These are phyloP conservation scores for Nemotelus nigrinus DNA, from an alignment of 2,888 invertebrate species.

Conservation along the genomic window DNA sequence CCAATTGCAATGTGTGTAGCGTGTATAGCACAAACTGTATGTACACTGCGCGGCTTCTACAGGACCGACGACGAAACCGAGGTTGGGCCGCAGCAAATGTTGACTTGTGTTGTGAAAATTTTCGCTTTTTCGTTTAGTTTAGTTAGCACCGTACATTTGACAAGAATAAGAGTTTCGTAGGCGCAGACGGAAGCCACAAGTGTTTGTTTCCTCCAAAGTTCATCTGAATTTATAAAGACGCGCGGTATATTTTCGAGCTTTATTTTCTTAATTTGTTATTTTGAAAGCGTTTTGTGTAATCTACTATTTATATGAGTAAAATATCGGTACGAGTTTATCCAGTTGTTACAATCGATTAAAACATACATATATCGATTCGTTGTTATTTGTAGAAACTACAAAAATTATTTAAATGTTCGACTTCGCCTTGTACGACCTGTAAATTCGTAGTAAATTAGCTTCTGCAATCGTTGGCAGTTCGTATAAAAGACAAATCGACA, in stretches of 20 bases:
- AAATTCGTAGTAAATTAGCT: no score
- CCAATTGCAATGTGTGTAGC: no score
- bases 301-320: no score
- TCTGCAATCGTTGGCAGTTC: no score
- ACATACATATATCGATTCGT: no score
- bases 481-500: no score
- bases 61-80: background rate
- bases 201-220: background rate
- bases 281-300: no score
- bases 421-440: no score
- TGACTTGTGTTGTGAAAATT: conserved; percentile 37
- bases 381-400: no score
- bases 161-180: conserved; percentile 37
- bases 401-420: no score
- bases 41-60: background rate
- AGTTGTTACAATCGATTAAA: no score
- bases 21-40: background rate
- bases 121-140: conserved; percentile 36
- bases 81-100: conserved; percentile 16
- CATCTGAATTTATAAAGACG: background rate
- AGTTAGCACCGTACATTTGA: conserved; percentile 43
- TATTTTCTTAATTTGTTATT: background rate
- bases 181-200: conserved; percentile 17
- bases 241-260: conserved; percentile 9
- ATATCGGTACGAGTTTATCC: no score